Percentiles rank a stretch among this genome's conserved stretches.
phyloP scores from a whole-genome alignment of 2,888 invertebrate species.

The Sphaerophoria taeniata region DNA sequence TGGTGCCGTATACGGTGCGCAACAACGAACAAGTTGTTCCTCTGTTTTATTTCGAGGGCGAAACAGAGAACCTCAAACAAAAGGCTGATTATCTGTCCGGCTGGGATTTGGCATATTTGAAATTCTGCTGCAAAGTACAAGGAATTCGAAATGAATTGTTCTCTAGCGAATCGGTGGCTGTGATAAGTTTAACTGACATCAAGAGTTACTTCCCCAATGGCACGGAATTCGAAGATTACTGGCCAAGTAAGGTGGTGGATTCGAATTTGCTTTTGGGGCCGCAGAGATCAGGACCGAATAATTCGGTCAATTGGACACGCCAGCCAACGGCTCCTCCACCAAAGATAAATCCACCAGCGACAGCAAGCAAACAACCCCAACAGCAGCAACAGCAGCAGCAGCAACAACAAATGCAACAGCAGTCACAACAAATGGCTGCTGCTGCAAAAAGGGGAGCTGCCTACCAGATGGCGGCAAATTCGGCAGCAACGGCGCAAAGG shows the following conservation, averaged over 20 bases:
- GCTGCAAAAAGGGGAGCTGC: conserved; percentile 72
- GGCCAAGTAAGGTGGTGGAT: conserved; percentile 95
- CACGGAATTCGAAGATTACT: conserved; percentile 95
- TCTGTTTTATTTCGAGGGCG: conserved; percentile 92
- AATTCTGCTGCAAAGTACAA: conserved; percentile 97
- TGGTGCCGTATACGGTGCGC: conserved; percentile 95
- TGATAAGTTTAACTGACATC: conserved; percentile 94
- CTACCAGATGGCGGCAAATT: conserved; percentile 64
- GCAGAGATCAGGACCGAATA: conserved; percentile 83
- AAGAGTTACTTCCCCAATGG: conserved; percentile 95
- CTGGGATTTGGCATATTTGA: conserved; percentile 96
- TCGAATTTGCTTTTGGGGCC: conserved; percentile 90
- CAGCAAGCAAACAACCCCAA: conserved; percentile 77
- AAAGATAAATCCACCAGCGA: conserved; percentile 78
- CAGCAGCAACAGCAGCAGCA: conserved; percentile 77
- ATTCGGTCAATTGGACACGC: conserved; percentile 90
- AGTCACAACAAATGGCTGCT: conserved; percentile 75
- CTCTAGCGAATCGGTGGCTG: conserved; percentile 94
- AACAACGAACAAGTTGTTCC: conserved; percentile 94
- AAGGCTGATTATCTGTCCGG: conserved; percentile 94
- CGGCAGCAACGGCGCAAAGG: conserved; percentile 73
- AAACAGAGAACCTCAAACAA: conserved; percentile 94
- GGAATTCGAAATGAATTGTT: conserved; percentile 95
- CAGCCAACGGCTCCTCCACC: conserved; percentile 89
- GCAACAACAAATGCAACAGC: conserved; percentile 76